These are phyloP conservation scores for Leptinotarsa rubiginosa DNA, from an alignment of 2,888 invertebrate genomes.

Conservation along the genomic window DNA sequence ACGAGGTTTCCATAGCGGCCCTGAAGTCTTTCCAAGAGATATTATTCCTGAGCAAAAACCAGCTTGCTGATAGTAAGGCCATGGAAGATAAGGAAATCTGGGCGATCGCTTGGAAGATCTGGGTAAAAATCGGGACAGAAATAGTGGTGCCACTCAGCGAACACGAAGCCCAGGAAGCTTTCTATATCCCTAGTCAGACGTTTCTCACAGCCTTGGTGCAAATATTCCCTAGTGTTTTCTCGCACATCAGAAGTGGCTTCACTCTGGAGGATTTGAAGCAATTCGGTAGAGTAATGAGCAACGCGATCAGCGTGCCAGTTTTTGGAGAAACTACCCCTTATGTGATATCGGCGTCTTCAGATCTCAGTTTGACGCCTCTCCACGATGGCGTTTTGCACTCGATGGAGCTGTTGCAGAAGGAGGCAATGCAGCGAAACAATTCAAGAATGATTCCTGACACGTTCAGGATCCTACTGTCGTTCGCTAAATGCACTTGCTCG, in stretches of 20 bases:
- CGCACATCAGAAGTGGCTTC: slow-evolving; percentile 79
- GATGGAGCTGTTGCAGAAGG: slow-evolving; percentile 88
- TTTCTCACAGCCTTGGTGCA: slow-evolving; percentile 95
- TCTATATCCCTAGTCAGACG: slow-evolving; percentile 91
- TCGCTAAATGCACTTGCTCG: slow-evolving; percentile 78
- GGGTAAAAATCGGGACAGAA: slow-evolving; percentile 88
- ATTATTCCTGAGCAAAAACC: slow-evolving; percentile 75
- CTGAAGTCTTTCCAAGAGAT: slow-evolving; percentile 98
- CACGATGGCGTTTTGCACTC: slow-evolving; percentile 87
- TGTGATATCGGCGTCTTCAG: slow-evolving; percentile 78
- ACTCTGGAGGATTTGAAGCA: slow-evolving; percentile 81
- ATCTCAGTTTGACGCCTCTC: slow-evolving; percentile 83
- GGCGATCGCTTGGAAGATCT: slow-evolving; percentile 87
- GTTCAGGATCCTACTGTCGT: slow-evolving; percentile 74
- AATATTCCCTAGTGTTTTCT: slow-evolving; percentile 95
- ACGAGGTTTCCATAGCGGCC: slow-evolving; percentile 95
- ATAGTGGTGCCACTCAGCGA: slow-evolving; percentile 74
- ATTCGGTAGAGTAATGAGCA: slow-evolving; percentile 77
- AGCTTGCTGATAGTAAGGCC: slow-evolving; percentile 61
- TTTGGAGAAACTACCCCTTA: slow-evolving; percentile 84
- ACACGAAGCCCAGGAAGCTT: slow-evolving; percentile 68
- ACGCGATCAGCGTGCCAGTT: slow-evolving; percentile 83
- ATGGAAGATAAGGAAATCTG: slow-evolving; percentile 75
- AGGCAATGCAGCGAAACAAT: slow-evolving; percentile 70
- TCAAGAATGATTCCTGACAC: slow-evolving; percentile 76